Conservation (phyloP, 2,113 vertebrate species). For the Phalacrocorax carbo region DNA sequence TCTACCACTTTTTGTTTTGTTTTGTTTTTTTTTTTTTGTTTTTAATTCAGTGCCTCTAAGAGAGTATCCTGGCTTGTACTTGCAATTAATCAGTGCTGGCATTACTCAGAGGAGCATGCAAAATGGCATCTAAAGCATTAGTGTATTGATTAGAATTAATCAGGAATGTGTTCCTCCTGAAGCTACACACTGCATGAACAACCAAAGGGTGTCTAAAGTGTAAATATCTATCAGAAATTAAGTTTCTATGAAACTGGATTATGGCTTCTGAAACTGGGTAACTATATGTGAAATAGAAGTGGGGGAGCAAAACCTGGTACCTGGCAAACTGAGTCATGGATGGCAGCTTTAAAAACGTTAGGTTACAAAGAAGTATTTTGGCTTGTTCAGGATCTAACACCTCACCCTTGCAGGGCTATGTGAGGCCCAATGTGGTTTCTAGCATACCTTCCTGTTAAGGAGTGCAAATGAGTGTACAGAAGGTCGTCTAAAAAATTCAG, state of each 20-base stretch:
- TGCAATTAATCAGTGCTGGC: background rate
- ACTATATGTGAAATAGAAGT: background rate
- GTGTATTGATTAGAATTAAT: conserved; percentile 10
- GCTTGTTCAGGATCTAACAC: background rate
- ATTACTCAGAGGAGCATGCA: background rate
- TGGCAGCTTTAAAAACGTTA: background rate
- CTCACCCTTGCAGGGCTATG: background rate
- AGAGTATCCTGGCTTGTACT: background rate
- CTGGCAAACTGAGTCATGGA: background rate
- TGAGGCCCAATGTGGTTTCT: background rate
- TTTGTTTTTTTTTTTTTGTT: background rate
- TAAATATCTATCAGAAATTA: background rate
- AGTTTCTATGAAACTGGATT: background rate
- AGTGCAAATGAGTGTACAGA: background rate
- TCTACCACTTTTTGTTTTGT: background rate
- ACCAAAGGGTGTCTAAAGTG: background rate
- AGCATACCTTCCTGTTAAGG: background rate
- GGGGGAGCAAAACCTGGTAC: background rate
- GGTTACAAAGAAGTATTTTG: background rate
- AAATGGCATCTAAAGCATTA: background rate
- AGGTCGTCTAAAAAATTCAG: background rate
- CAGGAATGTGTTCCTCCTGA: background rate
- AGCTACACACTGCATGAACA: background rate
- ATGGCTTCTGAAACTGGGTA: background rate
- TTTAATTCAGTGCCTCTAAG: background rate